phyloP scores from a whole-genome alignment of 1,140 invertebrate species.

The Tetragonula clypearis region DNA sequence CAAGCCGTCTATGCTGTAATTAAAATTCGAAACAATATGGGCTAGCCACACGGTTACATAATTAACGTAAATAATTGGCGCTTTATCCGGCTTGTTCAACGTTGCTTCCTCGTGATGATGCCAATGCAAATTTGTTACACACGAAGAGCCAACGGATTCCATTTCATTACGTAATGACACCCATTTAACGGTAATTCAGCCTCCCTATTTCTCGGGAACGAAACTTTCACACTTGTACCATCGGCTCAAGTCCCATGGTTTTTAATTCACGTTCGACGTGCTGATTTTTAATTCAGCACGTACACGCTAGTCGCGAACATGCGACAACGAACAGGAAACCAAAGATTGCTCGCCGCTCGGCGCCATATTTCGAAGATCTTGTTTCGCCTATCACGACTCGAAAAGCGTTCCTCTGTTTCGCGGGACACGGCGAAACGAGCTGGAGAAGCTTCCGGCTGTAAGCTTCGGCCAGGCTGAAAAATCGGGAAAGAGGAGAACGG shows the following conservation, averaged over 20 bases:
- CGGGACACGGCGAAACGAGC: slow-evolving; percentile 43
- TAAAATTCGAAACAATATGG: not conserved
- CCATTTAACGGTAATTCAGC: not conserved
- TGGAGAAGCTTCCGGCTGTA: slow-evolving; percentile 40
- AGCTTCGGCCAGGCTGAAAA: slow-evolving; percentile 22
- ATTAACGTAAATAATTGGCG: not conserved
- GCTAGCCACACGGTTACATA: not conserved
- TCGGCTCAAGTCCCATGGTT: not conserved
- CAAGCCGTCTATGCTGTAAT: not conserved
- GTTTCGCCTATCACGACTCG: slow-evolving; percentile 15
- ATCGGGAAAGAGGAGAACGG: not conserved
- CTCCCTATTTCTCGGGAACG: not conserved
- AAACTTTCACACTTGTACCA: not conserved
- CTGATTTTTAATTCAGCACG: no score
- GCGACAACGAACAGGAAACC: not conserved
- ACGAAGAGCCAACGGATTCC: not conserved
- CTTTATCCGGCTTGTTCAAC: not conserved
- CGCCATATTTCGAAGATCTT: slow-evolving; percentile 14
- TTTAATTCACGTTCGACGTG: not conserved
- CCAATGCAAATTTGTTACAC: not conserved
- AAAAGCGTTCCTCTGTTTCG: slow-evolving; percentile 31
- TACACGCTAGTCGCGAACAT: not conserved
- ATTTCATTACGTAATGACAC: not conserved
- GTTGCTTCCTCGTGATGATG: not conserved
- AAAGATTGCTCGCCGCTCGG: not conserved